Evolutionary conservation across 2,113 vertebrate species (phyloP).

Genomic region (Chionomys nivalis): DNA sequence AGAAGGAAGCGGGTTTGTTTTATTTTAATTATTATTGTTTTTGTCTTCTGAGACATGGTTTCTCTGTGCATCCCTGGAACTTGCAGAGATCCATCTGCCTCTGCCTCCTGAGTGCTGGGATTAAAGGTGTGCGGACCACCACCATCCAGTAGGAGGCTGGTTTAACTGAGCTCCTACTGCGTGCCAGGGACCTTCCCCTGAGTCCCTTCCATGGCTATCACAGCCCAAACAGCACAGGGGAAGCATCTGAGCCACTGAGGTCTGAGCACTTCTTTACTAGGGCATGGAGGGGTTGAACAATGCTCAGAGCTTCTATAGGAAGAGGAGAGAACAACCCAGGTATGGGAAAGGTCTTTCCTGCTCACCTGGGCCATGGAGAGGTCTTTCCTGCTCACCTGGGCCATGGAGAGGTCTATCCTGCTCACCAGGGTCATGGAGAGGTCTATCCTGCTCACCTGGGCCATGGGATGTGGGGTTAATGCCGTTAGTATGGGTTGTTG

Average conservation of each 20-base stretch:
- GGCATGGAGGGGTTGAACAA: background rate
- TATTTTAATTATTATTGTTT: background rate
- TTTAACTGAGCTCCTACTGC: background rate
- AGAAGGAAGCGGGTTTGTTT: background rate
- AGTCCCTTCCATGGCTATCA: rapidly evolving
- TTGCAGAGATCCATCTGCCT: background rate
- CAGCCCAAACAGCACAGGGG: rapidly evolving
- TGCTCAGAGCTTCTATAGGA: background rate
- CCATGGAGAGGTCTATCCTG: background rate
- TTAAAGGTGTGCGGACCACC: background rate
- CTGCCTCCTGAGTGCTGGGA: background rate
- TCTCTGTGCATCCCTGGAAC: background rate
- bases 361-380: background rate
- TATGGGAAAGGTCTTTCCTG: background rate
- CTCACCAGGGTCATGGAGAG: background rate
- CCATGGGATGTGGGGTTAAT: background rate
- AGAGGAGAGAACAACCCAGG: background rate
- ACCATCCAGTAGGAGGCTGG: background rate
- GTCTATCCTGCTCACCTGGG: background rate
- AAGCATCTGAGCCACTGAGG: background rate
- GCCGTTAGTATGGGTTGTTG: background rate
- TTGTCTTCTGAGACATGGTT: background rate
- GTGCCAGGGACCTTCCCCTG: background rate
- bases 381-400: background rate
- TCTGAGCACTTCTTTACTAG: background rate